These are phyloP conservation scores for Petrosia ficiformis DNA, from an alignment of 37 sponge, comb jelly and placozoan genomes.

Conservation along the genomic window DNA sequence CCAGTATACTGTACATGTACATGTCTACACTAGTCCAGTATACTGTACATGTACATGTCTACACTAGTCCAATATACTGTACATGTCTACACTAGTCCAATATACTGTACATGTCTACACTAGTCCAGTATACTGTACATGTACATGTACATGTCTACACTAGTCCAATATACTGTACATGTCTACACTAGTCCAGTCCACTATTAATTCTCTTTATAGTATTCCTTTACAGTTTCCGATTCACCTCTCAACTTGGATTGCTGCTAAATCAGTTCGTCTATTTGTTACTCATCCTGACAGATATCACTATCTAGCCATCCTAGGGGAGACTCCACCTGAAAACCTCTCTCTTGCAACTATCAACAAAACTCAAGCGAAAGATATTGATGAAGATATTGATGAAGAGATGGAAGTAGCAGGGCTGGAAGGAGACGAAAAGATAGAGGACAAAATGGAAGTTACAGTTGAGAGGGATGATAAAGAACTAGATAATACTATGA, in stretches of 20 bases:
- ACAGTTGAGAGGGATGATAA: background rate
- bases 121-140: too few species aligned
- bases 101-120: too few species aligned
- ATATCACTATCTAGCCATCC: conserved; percentile 71
- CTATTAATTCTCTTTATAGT: background rate
- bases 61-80: too few species aligned
- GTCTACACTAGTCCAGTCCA: too few species aligned
- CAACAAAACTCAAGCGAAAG: background rate
- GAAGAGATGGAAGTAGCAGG: background rate
- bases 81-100: too few species aligned
- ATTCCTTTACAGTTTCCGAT: conserved; percentile 27
- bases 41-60: too few species aligned
- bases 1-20: too few species aligned
- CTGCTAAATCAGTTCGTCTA: conserved; percentile 69
- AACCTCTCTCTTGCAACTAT: conserved; percentile 27
- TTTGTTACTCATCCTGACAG: conserved; percentile 65
- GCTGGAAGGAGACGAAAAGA: background rate
- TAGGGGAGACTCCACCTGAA: conserved; percentile 64
- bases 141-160: too few species aligned
- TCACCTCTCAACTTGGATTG: conserved; percentile 71
- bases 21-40: too few species aligned
- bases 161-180: too few species aligned
- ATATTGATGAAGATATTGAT: background rate
- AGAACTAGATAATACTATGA: background rate
- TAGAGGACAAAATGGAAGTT: background rate